phyloP scores from a whole-genome alignment of 30 jellyfish, hydroid and myxozoan species.

The Haliclystus octoradiatus region DNA sequence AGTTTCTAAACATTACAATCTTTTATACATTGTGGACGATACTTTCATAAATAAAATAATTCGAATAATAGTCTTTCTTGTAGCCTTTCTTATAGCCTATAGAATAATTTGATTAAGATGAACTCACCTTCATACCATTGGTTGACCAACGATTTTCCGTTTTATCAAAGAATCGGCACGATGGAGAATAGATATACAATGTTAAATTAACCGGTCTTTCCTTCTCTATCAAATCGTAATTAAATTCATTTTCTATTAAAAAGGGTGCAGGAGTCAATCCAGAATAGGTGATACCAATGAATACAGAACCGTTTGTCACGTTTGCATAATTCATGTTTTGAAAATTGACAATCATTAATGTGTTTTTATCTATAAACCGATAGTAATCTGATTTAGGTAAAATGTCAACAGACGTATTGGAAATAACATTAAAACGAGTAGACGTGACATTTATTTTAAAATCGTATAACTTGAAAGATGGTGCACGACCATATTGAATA shows the following conservation, averaged over 20 bases:
- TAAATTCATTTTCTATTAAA: conserved; percentile 23
- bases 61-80: no score
- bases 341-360: conserved; percentile 62
- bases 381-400: no score
- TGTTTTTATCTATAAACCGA: conserved; percentile 34
- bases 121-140: conserved; percentile 78
- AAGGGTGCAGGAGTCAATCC: conserved; percentile 50
- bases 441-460: conserved; percentile 1
- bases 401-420: background rate
- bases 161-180: conserved; percentile 48
- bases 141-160: conserved; percentile 33
- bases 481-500: conserved; percentile 58
- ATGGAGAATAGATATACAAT: conserved; percentile 45
- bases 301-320: conserved; percentile 19
- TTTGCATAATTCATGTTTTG: conserved; percentile 34
- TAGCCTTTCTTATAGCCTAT: no score
- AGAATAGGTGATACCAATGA: conserved; percentile 24
- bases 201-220: conserved; percentile 37
- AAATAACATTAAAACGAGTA: background rate
- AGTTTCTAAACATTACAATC: no score
- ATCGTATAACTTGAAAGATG: conserved; percentile 46
- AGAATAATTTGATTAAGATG: no score
- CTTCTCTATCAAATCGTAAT: conserved; percentile 48
- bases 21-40: no score
- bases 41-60: no score